Evolutionary conservation across 2,888 invertebrate species (phyloP).

Genomic region (Dione juno): DNA sequence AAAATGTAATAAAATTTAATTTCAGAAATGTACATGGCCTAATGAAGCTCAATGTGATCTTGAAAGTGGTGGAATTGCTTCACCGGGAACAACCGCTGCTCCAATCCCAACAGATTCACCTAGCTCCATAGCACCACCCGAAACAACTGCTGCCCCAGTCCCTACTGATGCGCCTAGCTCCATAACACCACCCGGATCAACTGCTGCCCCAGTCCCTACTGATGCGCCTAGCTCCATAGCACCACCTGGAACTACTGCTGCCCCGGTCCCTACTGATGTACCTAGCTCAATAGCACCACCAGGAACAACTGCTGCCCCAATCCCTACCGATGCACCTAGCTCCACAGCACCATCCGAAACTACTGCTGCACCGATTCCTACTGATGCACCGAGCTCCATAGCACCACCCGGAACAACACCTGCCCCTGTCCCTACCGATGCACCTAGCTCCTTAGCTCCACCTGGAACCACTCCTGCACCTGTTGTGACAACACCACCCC

Average conservation of each 20-base stretch:
- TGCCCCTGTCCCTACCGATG: background rate
- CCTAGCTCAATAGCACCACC: background rate
- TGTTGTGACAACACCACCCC: background rate
- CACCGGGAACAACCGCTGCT: background rate
- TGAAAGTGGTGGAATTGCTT: background rate
- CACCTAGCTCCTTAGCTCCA: background rate
- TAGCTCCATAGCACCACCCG: background rate
- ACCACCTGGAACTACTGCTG: background rate
- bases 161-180: conserved; percentile 4
- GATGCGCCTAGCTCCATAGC: background rate
- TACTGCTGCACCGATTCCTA: background rate
- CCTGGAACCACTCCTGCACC: background rate
- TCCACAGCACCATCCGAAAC: background rate
- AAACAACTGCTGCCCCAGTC: background rate
- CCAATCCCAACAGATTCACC: background rate
- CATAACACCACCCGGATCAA: background rate
- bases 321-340: background rate
- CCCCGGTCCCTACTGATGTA: background rate
- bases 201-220: background rate
- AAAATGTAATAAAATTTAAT: background rate
- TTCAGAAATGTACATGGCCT: background rate
- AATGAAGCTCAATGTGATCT: background rate
- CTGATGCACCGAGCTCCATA: background rate
- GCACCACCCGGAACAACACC: background rate
- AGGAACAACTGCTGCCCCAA: background rate